A percentile compares a stretch with the other conserved stretches of the same genome.
phyloP scores from a whole-genome alignment of 2,797 vertebrate genomes.

The Sus cebifrons region DNA sequence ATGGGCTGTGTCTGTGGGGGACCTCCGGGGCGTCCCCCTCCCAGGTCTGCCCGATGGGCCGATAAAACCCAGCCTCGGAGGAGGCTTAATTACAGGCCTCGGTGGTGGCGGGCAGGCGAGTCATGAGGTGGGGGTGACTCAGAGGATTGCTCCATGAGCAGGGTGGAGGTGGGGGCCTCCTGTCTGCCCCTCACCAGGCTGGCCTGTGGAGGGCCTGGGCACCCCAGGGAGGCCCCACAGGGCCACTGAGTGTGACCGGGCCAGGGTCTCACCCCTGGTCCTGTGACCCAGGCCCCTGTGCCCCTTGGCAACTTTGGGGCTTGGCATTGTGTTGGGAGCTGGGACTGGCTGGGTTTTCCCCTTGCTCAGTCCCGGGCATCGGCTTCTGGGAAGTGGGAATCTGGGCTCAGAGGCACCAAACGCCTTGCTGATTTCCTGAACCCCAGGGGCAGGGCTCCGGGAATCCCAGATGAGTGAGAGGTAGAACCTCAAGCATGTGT shows the following conservation, averaged over 20 bases:
- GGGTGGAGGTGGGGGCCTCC: conserved; percentile 52
- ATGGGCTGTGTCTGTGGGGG: not conserved
- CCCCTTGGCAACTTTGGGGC: conserved; percentile 45
- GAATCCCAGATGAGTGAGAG: not conserved
- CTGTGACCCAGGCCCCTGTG: not conserved
- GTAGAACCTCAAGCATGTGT: not conserved
- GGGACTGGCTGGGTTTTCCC: conserved; percentile 69
- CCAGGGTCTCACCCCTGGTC: not conserved
- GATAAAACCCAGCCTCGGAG: conserved; percentile 79
- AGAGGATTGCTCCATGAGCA: conserved; percentile 71
- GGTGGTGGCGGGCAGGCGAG: conserved; percentile 65
- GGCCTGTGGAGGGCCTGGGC: conserved; percentile 2
- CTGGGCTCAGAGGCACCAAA: not conserved
- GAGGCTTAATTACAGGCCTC: conserved; percentile 84
- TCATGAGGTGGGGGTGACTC: conserved; percentile 86
- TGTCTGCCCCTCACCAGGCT: conserved; percentile 49
- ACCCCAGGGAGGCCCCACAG: not conserved
- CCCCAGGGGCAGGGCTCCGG: not conserved
- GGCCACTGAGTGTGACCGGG: not conserved
- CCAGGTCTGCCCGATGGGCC: conserved; percentile 55
- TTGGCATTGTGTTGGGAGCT: not conserved
- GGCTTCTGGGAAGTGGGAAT: conserved; percentile 75
- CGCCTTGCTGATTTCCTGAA: not conserved
- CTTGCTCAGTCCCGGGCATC: not conserved
- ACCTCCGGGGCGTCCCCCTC: conserved; percentile 43